These are phyloP conservation scores for Phrynocephalus forsythii DNA, from an alignment of 2,797 vertebrate genomes.

Conservation along the genomic window DNA sequence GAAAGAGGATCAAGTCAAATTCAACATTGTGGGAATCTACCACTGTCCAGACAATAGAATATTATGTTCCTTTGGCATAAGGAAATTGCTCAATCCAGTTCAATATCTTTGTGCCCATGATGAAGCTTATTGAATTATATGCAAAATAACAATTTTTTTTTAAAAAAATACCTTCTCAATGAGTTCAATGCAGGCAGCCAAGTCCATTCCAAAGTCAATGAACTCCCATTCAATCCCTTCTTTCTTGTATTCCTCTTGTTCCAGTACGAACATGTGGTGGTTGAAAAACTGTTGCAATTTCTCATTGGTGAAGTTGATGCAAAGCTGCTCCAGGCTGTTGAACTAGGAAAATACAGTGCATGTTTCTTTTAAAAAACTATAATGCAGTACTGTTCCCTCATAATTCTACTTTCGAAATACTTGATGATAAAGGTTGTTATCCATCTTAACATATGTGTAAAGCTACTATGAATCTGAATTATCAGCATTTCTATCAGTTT, in stretches of 20 bases:
- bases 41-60: neutral
- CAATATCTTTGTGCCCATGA: neutral
- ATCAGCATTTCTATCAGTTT: neutral
- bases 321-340: slow-evolving; percentile 86
- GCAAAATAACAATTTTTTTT: neutral
- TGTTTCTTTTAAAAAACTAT: neutral
- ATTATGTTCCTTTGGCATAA: neutral
- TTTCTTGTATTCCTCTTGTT: slow-evolving; percentile 91
- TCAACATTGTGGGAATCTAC: neutral
- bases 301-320: slow-evolving; percentile 90
- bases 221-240: slow-evolving; percentile 88
- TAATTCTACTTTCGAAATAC: neutral
- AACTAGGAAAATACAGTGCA: slow-evolving; percentile 59
- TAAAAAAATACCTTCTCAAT: slow-evolving; percentile 78
- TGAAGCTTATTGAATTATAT: neutral
- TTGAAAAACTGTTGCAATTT: slow-evolving; percentile 87
- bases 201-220: slow-evolving; percentile 90
- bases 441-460: neutral
- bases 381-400: neutral
- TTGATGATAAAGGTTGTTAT: neutral
- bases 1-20: neutral
- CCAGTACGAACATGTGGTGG: slow-evolving; percentile 88
- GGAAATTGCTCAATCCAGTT: neutral
- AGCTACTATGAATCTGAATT: neutral
- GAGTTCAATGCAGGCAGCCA: slow-evolving; percentile 86